Evolutionary conservation across 2,113 vertebrate species (phyloP).

Genomic region (Tyrannus savana): DNA sequence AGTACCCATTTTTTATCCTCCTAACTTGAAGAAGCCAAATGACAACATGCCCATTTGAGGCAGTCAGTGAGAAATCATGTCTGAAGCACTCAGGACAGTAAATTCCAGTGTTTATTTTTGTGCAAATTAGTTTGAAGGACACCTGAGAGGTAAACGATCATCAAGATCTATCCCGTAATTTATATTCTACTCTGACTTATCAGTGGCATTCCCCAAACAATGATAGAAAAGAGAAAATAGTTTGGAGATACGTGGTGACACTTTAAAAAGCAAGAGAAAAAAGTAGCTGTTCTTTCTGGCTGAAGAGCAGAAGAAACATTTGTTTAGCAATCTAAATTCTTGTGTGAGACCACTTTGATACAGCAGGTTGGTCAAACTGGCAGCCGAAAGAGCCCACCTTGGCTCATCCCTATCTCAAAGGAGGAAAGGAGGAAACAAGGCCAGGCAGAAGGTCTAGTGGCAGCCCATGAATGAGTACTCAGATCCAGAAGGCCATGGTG

Average conservation of each 20-base stretch:
- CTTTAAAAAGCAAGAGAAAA: not conserved
- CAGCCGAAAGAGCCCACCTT: not conserved
- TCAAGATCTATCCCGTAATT: not conserved
- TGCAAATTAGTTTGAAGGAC: not conserved
- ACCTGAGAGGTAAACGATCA: not conserved
- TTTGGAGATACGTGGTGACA: not conserved
- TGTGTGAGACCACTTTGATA: not conserved
- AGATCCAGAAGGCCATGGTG: not conserved
- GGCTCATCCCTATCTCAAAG: not conserved
- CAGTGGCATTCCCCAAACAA: not conserved
- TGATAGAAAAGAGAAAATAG: not conserved
- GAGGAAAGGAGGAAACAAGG: not conserved
- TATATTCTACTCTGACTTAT: not conserved
- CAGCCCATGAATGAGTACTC: not conserved
- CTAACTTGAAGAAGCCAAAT: constrained; percentile 17
- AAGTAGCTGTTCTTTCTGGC: not conserved
- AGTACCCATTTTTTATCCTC: constrained; percentile 22
- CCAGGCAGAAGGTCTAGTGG: not conserved
- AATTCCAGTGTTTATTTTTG: constrained; percentile 7
- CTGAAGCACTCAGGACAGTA: constrained; percentile 25
- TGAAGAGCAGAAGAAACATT: not conserved
- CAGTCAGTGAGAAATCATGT: not conserved
- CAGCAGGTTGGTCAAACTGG: not conserved
- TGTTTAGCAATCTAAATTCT: not conserved
- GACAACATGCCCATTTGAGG: constrained; percentile 43